Conservation (phyloP, 2,888 invertebrate genomes). For the Drosophila suboccidentalis region DNA sequence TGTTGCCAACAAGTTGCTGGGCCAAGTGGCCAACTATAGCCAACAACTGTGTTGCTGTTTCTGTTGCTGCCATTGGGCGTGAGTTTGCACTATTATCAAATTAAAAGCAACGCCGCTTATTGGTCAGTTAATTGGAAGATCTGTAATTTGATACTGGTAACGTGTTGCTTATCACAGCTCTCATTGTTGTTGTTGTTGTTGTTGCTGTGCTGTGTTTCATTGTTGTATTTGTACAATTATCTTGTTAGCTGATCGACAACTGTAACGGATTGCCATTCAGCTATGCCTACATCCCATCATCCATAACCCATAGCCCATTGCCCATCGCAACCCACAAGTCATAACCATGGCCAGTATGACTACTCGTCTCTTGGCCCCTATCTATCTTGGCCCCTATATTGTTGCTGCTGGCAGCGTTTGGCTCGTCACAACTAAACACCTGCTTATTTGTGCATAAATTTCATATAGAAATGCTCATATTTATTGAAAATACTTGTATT, state of each 20-base stretch:
- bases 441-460: conserved; percentile 75
- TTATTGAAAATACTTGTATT: conserved; percentile 75
- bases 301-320: conserved; percentile 19
- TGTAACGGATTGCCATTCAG: conserved; percentile 72
- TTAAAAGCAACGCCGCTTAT: conserved; percentile 78
- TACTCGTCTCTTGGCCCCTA: conserved; percentile 12
- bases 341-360: conserved; percentile 13
- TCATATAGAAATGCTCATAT: conserved; percentile 69
- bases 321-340: neutral
- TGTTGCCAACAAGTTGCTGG: conserved; percentile 61
- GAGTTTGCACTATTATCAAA: conserved; percentile 75
- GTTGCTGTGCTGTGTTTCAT: conserved; percentile 35
- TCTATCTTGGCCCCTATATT: conserved; percentile 9
- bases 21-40: conserved; percentile 32
- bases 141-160: conserved; percentile 75
- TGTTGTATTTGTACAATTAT: conserved; percentile 66
- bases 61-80: conserved; percentile 55
- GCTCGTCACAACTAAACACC: conserved; percentile 70
- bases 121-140: conserved; percentile 80
- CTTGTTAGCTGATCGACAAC: conserved; percentile 81
- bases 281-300: conserved; percentile 37
- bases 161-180: conserved; percentile 79
- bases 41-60: conserved; percentile 15
- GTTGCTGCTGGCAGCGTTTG: conserved; percentile 43
- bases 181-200: conserved; percentile 39